Conservation (phyloP, 2,113 vertebrate species). For the Cephalopholis sonnerati region DNA sequence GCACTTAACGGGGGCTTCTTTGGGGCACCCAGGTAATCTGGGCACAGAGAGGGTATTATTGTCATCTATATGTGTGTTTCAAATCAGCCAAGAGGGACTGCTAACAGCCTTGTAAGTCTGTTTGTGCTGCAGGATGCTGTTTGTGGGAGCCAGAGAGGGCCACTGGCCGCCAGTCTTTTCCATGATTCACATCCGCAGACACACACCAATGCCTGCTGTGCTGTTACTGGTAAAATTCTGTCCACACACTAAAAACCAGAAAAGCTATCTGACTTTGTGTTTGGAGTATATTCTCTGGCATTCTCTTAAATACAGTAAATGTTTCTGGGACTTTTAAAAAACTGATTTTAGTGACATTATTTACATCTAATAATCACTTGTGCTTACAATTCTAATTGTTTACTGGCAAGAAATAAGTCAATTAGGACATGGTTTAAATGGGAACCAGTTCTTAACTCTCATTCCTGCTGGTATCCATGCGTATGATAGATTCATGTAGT, state of each 20-base stretch:
- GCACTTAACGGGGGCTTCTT: conserved; percentile 90
- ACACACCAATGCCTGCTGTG: conserved; percentile 95
- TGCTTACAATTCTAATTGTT: neutral
- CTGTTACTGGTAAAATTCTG: conserved; percentile 90
- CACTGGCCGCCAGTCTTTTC: conserved; percentile 96
- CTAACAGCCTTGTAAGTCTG: neutral
- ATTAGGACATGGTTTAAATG: neutral
- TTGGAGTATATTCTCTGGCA: no score
- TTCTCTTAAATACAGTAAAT: no score
- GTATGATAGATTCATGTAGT: no score
- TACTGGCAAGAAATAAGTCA: neutral
- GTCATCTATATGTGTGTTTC: neutral
- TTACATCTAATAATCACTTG: neutral
- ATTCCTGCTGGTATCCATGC: no score
- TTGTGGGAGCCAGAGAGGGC: conserved; percentile 95
- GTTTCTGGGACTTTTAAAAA: no score
- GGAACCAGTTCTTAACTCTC: neutral
- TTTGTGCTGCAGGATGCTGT: conserved; percentile 90
- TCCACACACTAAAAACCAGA: neutral
- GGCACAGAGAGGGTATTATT: no score
- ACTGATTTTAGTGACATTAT: neutral
- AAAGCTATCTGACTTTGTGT: neutral
- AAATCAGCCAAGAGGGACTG: neutral
- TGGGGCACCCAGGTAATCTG: conserved; percentile 85
- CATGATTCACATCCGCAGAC: conserved; percentile 97